Evolutionary conservation across 92 coral and sea anemone genomes (phyloP), one percentile per base, ranked within the genome.

Genomic region (Parazoanthus darwini): DNA sequence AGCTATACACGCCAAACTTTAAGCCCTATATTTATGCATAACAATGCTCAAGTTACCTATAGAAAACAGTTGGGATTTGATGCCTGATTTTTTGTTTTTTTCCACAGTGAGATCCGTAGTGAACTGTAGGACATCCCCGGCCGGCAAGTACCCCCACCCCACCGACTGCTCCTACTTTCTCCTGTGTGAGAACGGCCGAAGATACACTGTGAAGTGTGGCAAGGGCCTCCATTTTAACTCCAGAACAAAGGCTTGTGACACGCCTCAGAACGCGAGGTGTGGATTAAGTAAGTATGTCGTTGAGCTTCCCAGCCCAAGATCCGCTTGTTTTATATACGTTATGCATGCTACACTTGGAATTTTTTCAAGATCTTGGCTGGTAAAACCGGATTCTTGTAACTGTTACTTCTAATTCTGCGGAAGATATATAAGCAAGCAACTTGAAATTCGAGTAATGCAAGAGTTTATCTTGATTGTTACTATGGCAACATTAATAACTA

Each of bases 121-220:
- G 43, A 43, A 81, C 85, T 81, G 85, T 70, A 35, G 29, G 6
- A 58, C 14, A 16, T 15, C 85, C 10, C 72, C 85, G 13, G 42
- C 85, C 0, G 85, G 85, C 23, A 75, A 75, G 25, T 75, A 75
- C 79, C 79, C 46, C 8, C 79, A 75, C 48, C 79, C 79, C 18
- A 75, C 79, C n/a, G 79, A 75, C 48, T 75, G 79, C 48, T 75
- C 79, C 44, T 39, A 35, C 44, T 75, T 10, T 51, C 22, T 75
- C 37, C n/a, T 75, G 15, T 75, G 79, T 75, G 44, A 37, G 48
- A 39, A 75, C 22, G 23, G 44, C 35, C 43, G 48, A 36, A 22
- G 79, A 75, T 75, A 36, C 48, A 75, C 79, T 20, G 79, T 75
- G 23, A 22, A 36, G 79, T 75, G 79, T 25, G 44, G 79, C 79